Base-by-base conservation (phyloP, 2,113 vertebrate species). In the Ptyas mucosa region DNA sequence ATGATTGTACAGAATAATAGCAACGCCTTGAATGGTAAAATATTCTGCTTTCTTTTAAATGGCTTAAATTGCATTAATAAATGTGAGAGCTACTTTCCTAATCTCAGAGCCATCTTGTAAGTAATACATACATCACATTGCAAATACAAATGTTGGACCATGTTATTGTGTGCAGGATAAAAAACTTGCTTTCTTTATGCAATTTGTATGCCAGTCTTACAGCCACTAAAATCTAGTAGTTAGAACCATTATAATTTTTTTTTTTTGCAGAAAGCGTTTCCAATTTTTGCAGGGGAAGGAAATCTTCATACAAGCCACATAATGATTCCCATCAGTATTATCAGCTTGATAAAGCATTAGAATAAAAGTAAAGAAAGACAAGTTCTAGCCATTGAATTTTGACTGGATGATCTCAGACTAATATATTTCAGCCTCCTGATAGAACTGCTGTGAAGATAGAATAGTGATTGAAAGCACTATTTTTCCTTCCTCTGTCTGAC, bases 11-110 rank as follows among this genome's bases (percentile, higher is more conserved):
- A 85, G 10, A 64, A 43, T 34, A 34, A 52, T n/a, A 85, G n/a
- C n/a, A 55, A 69, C 2, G 11, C 24, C 24, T 64, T 8, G 18
- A 81, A 49, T 54, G 89, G 46, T 85, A 93, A 91, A 91, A 12
- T 94, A 93, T 90, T 0, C 94, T 95, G 91, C 92, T 93, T 95
- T 89, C 89, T 52, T 93, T 93, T 6, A 0, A 21, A 93, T 92
- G 92, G 94, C 95, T 4, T 81, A 23, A 64, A 0, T 92, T 96
- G 12, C 0, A 0, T 64, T 52, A 0, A 51, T 6, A 11, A 95
- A 94, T 54, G 92, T 94, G 94, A 93, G 95, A 96, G 93, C 92
- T 69, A 52, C 49, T 29, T 89, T 89, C 46, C n/a, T 64, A 86
- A 89, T 49, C 23, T 12, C 5, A n/a, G 49, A 88, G 55, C 8